Evolutionary conservation across 2,113 vertebrate species (phyloP).

Genomic region (Ahaetulla prasina): DNA sequence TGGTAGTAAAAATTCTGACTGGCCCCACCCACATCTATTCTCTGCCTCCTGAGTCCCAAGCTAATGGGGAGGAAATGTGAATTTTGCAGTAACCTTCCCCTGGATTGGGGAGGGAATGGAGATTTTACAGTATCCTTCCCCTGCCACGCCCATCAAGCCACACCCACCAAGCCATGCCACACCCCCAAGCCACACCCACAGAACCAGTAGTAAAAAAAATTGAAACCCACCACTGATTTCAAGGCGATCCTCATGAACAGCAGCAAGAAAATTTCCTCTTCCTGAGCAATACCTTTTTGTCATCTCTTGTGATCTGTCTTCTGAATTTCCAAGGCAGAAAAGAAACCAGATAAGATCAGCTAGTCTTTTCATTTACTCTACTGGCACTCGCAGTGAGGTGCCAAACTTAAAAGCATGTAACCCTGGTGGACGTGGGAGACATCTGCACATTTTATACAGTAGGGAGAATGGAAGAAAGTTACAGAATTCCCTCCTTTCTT

Average conservation of each 20-base stretch:
- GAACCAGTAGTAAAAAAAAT: no score
- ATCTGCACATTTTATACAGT: slow-evolving; percentile 52
- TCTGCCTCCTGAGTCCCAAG: no score
- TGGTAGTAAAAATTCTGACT: no score
- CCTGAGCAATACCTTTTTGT: slow-evolving; percentile 87
- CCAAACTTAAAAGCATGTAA: slow-evolving; percentile 59
- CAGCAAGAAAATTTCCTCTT: slow-evolving; percentile 88
- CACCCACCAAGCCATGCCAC: no score
- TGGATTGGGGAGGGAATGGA: no score
- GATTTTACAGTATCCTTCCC: no score
- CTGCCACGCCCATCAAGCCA: no score
- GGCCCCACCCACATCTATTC: no score
- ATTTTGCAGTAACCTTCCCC: no score
- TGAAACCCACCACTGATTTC: no score
- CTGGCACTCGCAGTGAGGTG: slow-evolving; percentile 71
- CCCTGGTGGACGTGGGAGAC: slow-evolving; percentile 56
- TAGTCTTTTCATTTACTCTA: slow-evolving; percentile 90
- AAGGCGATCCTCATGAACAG: slow-evolving; percentile 85
- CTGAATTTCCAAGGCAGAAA: slow-evolving; percentile 92
- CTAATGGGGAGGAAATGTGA: no score
- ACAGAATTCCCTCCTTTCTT: slow-evolving; percentile 43
- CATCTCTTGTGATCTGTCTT: slow-evolving; percentile 92
- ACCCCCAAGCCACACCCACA: no score
- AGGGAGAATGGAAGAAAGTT: slow-evolving; percentile 37
- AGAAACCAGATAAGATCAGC: slow-evolving; percentile 85